Conservation (phyloP, 2,888 invertebrate genomes). For the Eupelmus urozonus region DNA sequence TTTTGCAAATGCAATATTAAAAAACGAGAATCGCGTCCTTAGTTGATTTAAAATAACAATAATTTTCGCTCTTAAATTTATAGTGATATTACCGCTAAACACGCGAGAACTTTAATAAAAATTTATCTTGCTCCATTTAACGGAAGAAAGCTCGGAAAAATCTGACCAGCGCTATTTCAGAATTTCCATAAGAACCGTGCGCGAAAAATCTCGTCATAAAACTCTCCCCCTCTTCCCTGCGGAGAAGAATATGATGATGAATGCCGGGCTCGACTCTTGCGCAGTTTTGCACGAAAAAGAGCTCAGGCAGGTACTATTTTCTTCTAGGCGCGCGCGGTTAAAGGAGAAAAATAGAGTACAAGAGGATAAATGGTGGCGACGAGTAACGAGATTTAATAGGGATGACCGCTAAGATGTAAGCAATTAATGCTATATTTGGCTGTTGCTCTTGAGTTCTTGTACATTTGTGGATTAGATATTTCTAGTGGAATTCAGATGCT, state of each 20-base stretch:
- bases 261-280: background rate
- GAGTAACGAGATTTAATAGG: no score
- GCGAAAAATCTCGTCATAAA: background rate
- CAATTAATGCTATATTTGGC: no score
- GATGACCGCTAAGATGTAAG: no score
- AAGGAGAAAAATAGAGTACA: constrained; percentile 29
- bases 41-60: no score
- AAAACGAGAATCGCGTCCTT: no score
- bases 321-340: background rate
- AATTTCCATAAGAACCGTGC: background rate
- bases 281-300: constrained; percentile 1
- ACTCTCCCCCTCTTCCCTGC: background rate
- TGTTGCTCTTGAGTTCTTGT: no score
- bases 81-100: no score
- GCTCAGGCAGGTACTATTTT: constrained; percentile 29
- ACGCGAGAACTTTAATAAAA: no score
- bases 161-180: background rate
- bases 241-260: constrained; percentile 41
- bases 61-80: no score
- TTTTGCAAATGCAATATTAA: no score
- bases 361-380: background rate
- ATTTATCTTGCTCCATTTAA: background rate
- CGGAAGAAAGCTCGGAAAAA: background rate
- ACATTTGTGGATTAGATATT: no score
- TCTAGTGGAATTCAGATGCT: no score